A percentile compares a stretch with the other conserved stretches of the same genome.
Evolutionary conservation across 2,113 vertebrate species (phyloP).

Genomic region (Saccopteryx leptura): DNA sequence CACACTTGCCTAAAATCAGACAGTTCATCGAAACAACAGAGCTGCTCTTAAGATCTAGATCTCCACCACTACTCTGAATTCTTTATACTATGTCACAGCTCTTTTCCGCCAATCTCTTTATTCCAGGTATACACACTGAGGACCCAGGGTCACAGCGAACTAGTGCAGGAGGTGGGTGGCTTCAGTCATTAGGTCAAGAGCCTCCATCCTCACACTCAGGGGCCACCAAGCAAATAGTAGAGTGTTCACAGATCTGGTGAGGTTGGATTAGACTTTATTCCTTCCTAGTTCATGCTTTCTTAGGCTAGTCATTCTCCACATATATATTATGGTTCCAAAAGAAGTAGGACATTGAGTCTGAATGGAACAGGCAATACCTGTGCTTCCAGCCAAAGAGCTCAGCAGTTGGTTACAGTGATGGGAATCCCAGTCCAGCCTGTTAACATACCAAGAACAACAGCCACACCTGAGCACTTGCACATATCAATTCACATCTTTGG

Average conservation of each 20-base stretch:
- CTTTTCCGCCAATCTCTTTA: not conserved
- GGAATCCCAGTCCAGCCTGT: not conserved
- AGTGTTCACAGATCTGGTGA: not conserved
- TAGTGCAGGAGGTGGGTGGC: not conserved
- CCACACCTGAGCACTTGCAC: fast-evolving
- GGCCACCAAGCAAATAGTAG: not conserved
- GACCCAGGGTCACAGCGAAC: not conserved
- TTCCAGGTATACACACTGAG: not conserved
- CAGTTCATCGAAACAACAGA: not conserved
- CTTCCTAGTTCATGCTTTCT: not conserved
- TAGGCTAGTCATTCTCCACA: not conserved
- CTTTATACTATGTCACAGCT: not conserved
- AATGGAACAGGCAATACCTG: not conserved
- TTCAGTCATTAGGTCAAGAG: not conserved
- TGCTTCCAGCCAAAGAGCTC: not conserved
- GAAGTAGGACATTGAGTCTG: not conserved
- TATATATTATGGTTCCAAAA: not conserved
- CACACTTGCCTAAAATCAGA: not conserved
- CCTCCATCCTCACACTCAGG: not conserved
- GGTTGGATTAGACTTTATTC: not conserved
- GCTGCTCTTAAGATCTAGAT: not conserved
- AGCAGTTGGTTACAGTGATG: not conserved
- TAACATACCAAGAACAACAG: not conserved
- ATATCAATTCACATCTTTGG: not conserved
- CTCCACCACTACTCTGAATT: not conserved